Evolutionary conservation across 2,113 vertebrate species (phyloP), one percentile per base, ranked within the genome.

Genomic region (Bubalus kerabau): DNA sequence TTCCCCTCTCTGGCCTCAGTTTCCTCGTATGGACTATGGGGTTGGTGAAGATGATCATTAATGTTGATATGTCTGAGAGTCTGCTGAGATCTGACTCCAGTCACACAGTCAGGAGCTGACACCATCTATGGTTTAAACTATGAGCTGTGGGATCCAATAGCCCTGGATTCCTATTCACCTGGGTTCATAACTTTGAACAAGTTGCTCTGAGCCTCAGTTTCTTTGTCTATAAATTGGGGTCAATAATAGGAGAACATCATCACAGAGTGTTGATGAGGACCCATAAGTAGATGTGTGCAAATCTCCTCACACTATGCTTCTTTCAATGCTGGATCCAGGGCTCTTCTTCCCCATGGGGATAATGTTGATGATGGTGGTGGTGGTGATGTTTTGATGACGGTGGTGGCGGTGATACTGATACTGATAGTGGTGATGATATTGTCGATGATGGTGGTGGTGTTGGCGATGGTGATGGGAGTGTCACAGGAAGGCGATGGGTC

Each of bases 391-490:
- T 4, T 11, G 62, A 7, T 19, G 62, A 28, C 3, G 7, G 17
- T 54, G 48, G 3, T 40, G 32, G 2, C 56, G 64, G 0, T 14
- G 50, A 1, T 89, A 15, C 1, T 24, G 60, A 1, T 32, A 16
- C 16, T 7, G 40, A 46, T 48, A 40, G 16, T 32, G 40, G 11
- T 30, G 57, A 4, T 48, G 43, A 21, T 64, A 43, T 7, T 17
- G 26, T 7, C 46, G n/a, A 1, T 40, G 13, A 4, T 0, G 7
- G 32, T 84, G n/a, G 1, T 57, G 21, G 2, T 1, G 8, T 0
- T 59, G 54, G 14, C 3, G 14, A 5, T 40, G 21, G 8, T 85
- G 36, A 23, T 30, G 36, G 17, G 32, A 7, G 19, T 52, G 50
- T 54, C 50, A 54, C 30, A 7, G 50, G 50, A 32, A 54, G 19